These are phyloP conservation scores for Myodes glareolus DNA, from an alignment of 2,113 vertebrate species.

Conservation along the genomic window DNA sequence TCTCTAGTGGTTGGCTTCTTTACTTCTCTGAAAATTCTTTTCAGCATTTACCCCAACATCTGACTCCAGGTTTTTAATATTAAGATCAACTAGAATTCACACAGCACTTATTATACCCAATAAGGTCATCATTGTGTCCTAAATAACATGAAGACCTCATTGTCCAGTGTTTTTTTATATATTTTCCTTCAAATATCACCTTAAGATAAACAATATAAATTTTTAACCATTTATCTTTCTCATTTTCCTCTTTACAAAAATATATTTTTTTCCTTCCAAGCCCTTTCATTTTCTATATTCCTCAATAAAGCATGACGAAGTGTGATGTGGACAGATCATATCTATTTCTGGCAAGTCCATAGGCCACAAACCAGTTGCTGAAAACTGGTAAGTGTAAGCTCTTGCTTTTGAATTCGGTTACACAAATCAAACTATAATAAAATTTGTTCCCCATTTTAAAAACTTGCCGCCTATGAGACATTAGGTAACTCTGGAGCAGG, in stretches of 20 bases:
- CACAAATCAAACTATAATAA: constrained; percentile 1
- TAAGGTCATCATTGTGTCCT: background rate
- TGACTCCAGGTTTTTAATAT: too few relatives aligned
- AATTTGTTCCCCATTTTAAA: constrained; percentile 37
- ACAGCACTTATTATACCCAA: background rate
- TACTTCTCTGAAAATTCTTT: too few relatives aligned
- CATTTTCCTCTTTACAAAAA: background rate
- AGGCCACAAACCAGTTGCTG: background rate
- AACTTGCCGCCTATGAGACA: constrained; percentile 16
- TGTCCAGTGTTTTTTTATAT: background rate
- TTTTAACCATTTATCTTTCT: constrained; percentile 7
- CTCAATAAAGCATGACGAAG: constrained; percentile 11
- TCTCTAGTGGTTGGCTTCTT: too few relatives aligned
- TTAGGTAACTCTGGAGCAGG: constrained; percentile 15
- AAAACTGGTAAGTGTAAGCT: background rate
- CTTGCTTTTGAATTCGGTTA: constrained; percentile 24
- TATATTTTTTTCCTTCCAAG: background rate
- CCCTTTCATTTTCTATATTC: constrained; percentile 6
- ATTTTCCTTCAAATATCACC: background rate
- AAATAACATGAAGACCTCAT: background rate
- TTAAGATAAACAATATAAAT: constrained; percentile 1
- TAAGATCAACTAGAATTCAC: too few relatives aligned
- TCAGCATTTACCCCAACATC: too few relatives aligned
- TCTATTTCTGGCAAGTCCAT: background rate
- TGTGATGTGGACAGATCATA: background rate